Base-by-base conservation (phyloP, 2,888 invertebrate species). In the Synanthedon tipuliformis region DNA sequence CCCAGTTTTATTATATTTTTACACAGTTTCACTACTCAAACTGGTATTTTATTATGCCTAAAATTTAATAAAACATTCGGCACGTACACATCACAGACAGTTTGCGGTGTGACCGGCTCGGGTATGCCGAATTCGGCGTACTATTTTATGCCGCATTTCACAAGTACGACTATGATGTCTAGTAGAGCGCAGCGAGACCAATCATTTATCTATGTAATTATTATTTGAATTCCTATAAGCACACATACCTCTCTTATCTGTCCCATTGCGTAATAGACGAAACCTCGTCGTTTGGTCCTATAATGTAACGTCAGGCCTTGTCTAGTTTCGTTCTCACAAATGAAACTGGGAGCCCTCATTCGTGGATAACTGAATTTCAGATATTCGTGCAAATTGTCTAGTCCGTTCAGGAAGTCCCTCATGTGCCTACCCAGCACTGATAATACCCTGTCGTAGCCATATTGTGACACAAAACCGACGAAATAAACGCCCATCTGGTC, bases 371-470 rank as follows among this genome's bases (percentile, higher is more conserved):
- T 97, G 84, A 97, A 97, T 78, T 98, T 95, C 50, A 99, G 89
- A 76, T 99, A 99, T 76, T 98, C 98, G 77, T 99, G 99, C 23
- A 99, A 89, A 84, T 98, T 98, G 82, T 99, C 98, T 63, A 99
- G 86, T 0, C 96, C 97, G 72, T 98, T 98, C 3, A 98, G 90
- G 71, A 98, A 98, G 80, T 98, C 98, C 53, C 98, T 88, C 92
- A 98, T 95, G 75, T 98, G 96, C 4, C 98, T 89, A 0, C 98
- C 98, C 15, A 97, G 88, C 0, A 97, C 96, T 1, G 95, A 95
- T 5, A 97, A 80, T 0, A 97, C 95, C 52, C 95, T 88, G 82
- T 98, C 97, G 81, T 98, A 98, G 12, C 97, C 98, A 71, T 97
- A 98, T 66, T 97, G 96, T 23, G 95, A 93, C 8, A 98, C 95